Conservation (phyloP, 2,888 invertebrate genomes). For the Drosophila infuscata region DNA sequence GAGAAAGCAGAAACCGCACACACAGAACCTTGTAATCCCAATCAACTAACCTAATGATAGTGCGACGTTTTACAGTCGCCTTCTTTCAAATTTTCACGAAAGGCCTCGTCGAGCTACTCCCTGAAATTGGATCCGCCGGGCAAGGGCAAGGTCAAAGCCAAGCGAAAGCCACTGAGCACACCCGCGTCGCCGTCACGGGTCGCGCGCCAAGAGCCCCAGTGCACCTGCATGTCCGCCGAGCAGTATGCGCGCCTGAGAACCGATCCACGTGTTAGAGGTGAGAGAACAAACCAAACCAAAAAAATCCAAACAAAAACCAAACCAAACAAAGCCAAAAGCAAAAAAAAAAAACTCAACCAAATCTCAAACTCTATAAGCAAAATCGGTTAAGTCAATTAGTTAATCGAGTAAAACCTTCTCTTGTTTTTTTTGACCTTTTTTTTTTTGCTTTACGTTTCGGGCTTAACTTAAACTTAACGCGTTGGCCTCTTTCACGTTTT, state of each 20-base stretch:
- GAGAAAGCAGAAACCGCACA: slow-evolving; percentile 82
- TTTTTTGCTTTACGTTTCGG: slow-evolving; percentile 21
- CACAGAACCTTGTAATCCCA: slow-evolving; percentile 86
- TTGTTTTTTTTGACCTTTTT: slow-evolving; percentile 4
- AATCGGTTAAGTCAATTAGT: slow-evolving; percentile 36
- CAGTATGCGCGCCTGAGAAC: slow-evolving; percentile 93
- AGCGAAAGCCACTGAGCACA: slow-evolving; percentile 96
- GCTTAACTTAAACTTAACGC: slow-evolving; percentile 22
- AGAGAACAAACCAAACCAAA: slow-evolving; percentile 59
- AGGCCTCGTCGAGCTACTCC: slow-evolving; percentile 98
- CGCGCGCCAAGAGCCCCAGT: slow-evolving; percentile 91
- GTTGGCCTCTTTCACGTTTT: slow-evolving; percentile 2
- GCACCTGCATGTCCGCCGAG: slow-evolving; percentile 97
- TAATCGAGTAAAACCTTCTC: slow-evolving; percentile 14
- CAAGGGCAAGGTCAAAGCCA: slow-evolving; percentile 94
- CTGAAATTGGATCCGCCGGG: slow-evolving; percentile 96
- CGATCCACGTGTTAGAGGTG: slow-evolving; percentile 84
- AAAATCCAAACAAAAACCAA: slow-evolving; percentile 29
- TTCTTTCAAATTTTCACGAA: slow-evolving; percentile 98
- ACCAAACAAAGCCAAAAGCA: slow-evolving; percentile 20
- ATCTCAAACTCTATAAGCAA: slow-evolving; percentile 24
- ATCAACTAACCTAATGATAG: slow-evolving; percentile 86
- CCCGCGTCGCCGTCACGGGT: slow-evolving; percentile 95
- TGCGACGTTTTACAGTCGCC: slow-evolving; percentile 94
- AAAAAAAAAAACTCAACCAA: slow-evolving; percentile 5